Conservation (phyloP, 2,797 vertebrate species). For the Pangasius djambal region DNA sequence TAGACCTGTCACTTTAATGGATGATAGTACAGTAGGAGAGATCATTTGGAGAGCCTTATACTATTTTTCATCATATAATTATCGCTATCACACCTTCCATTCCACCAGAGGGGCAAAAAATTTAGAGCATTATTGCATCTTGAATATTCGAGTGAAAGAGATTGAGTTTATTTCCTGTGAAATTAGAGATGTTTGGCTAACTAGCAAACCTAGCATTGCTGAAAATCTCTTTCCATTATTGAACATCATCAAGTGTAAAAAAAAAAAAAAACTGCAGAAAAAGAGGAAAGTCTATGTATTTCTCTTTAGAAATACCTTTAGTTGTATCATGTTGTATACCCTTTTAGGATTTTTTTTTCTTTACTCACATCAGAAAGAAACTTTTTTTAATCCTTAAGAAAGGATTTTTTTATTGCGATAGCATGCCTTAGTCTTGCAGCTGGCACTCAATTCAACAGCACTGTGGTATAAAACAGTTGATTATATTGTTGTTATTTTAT, state of each 20-base stretch:
- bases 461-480: not conserved
- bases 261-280: not conserved
- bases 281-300: not conserved
- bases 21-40: not conserved
- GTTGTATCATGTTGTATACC: too few relatives aligned
- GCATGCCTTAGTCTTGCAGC: not conserved
- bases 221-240: not conserved
- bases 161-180: not conserved
- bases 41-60: not conserved
- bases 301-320: not conserved
- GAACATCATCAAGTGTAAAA: not conserved
- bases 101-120: not conserved
- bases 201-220: not conserved
- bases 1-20: slow-evolving; percentile 4
- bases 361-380: too few relatives aligned
- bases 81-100: not conserved
- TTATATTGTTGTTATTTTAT: not conserved
- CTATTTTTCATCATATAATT: not conserved
- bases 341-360: too few relatives aligned
- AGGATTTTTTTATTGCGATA: not conserved
- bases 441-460: not conserved
- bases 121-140: not conserved
- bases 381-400: too few relatives aligned
- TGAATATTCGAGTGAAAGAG: not conserved
- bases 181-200: not conserved